These are phyloP conservation scores for Aplocera efformata DNA, from an alignment of 2,888 invertebrate species.

Conservation along the genomic window DNA sequence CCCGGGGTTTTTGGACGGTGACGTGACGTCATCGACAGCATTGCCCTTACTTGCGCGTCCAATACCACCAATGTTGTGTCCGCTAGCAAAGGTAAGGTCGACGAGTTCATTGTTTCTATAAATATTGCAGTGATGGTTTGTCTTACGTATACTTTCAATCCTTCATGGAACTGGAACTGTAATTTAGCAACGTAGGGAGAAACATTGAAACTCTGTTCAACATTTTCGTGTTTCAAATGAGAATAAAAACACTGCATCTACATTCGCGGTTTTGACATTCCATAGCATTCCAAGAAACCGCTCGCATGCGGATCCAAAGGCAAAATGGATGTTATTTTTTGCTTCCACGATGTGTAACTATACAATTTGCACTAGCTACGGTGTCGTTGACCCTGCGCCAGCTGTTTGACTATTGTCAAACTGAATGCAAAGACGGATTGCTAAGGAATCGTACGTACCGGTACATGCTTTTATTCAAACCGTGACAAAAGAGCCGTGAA, in stretches of 20 bases:
- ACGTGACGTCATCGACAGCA: conserved; percentile 57
- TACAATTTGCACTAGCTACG: conserved; percentile 73
- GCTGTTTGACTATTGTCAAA: conserved; percentile 72
- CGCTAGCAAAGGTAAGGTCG: conserved; percentile 27
- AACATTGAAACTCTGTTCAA: too few relatives aligned
- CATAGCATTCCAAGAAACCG: conserved; percentile 50
- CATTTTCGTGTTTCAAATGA: conserved; percentile 28
- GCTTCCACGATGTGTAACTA: conserved; percentile 64
- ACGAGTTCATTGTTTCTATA: conserved; percentile 28
- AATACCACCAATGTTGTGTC: conserved; percentile 44
- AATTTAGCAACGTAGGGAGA: too few relatives aligned
- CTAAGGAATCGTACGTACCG: conserved; percentile 65
- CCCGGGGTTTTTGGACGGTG: conserved; percentile 60
- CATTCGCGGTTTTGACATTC: conserved; percentile 51
- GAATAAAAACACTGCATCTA: conserved; percentile 42
- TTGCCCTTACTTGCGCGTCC: conserved; percentile 40
- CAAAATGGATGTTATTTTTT: conserved; percentile 65
- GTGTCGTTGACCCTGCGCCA: conserved; percentile 73
- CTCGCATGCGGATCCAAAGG: conserved; percentile 50
- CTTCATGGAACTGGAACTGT: too few relatives aligned
- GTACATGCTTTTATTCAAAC: conserved; percentile 62
- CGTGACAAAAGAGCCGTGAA: conserved; percentile 72
- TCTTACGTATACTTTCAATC: conserved; percentile 9
- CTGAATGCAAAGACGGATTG: conserved; percentile 62
- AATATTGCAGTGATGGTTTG: conserved; percentile 18